phyloP scores from a whole-genome alignment of 1,140 invertebrate genomes.

The Delia radicum region DNA sequence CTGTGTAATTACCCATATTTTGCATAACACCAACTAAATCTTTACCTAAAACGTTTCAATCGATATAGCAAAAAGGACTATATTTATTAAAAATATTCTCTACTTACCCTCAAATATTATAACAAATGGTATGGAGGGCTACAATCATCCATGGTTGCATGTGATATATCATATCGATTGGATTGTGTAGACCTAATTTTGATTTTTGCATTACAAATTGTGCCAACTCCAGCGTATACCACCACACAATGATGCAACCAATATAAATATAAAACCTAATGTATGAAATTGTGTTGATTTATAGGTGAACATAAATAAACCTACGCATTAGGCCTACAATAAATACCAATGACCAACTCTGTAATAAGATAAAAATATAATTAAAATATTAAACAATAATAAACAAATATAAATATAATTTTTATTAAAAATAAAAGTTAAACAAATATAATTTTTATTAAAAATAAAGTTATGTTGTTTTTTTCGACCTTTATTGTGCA shows the following conservation, averaged over 20 bases:
- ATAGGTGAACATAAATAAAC: constrained; percentile 95
- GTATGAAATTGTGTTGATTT: constrained; percentile 92
- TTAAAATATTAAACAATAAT: too few species aligned
- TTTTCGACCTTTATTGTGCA: too few species aligned
- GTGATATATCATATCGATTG: constrained; percentile 97
- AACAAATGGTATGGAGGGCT: constrained; percentile 83
- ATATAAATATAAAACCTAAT: constrained; percentile 84
- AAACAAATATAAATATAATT: too few species aligned
- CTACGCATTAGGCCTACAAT: constrained; percentile 87
- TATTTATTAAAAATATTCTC: too few species aligned
- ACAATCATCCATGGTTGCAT: constrained; percentile 98
- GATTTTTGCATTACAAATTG: constrained; percentile 95
- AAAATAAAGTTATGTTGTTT: too few species aligned
- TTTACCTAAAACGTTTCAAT: constrained; percentile 28
- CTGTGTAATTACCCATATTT: constrained; percentile 32
- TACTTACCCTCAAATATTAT: constrained; percentile 83
- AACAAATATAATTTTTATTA: too few species aligned
- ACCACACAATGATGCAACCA: constrained; percentile 85
- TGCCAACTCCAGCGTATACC: constrained; percentile 96
- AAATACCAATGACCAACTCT: constrained; percentile 81
- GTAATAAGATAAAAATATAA: not conserved
- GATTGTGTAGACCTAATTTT: constrained; percentile 88
- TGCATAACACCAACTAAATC: constrained; percentile 28
- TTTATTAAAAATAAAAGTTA: too few species aligned
- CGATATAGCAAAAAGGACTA: not conserved